Evolutionary conservation across 2,113 vertebrate genomes (phyloP), one percentile per base, ranked within the genome.

Genomic region (Saccopteryx bilineata): DNA sequence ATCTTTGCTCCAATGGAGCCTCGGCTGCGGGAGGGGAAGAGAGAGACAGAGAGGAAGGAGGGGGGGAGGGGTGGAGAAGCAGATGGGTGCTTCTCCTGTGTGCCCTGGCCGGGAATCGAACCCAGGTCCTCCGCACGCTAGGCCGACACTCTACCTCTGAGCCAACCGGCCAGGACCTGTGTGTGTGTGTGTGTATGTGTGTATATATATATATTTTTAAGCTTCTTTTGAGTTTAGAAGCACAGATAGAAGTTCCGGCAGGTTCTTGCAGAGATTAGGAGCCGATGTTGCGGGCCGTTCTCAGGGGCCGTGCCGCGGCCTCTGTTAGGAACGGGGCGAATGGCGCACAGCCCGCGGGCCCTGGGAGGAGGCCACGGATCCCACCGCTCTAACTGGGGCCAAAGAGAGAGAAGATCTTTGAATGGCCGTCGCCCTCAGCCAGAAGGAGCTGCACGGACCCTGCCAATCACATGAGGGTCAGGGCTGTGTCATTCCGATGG

Each of bases 261-360:
- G 52, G 5, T 66, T 80, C 50, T 78, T 48, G 56, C 8, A 60
- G 28, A 74, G 19, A 23, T 93, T 63, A 39, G 50, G 46, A 85
- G 21, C 14, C 0, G 0, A 9, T 23, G 3, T 31, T 87, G 24
- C 13, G 58, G 61, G 4, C 33, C 48, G 7, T 69, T 61, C 66
- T 24, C 33, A 63, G 68, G 65, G 54, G 23, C 83, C 13, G 24
- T 6, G 65, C 33, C 19, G 50, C 6, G 52, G 28, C 14, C 9
- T 9, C 1, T 9, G 6, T 80, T 21, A 63, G 23, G 24, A 17
- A 18, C 18, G 0, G 10, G 0, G 5, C 18, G 50, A 5, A 50
- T 60, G 24, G 14, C 5, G 3, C 14, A 15, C 14, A 15, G 21
- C 75, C 31, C 11, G 26, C 0, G 10, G 71, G 3, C 21, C 1